Evolutionary conservation across 2,888 invertebrate genomes (phyloP), one percentile per base, ranked within the genome.

Genomic region (Aporophyla nigra): DNA sequence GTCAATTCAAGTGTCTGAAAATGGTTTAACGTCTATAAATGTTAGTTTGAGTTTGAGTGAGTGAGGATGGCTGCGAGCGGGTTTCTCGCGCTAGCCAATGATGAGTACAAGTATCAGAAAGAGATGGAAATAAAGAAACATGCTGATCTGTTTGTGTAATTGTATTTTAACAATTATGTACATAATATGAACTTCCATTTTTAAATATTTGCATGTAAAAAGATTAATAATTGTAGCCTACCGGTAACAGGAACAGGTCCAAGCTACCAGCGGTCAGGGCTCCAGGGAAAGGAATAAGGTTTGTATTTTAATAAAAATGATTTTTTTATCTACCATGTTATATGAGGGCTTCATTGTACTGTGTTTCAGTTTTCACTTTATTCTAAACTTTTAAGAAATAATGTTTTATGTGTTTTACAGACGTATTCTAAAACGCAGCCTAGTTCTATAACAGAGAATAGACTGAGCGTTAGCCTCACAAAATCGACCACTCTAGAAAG

Each of bases 371-470:
- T 56, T 33, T 40, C 16, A 63, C 46, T 67, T 69, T 10, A n/a
- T 58, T 67, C 56, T 40, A n/a, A 67, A 27, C 14, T 51, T 74
- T 43, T 27, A 77, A 19, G 27, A 46, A 53, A 49, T 46, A 56
- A 40, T 51, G 9, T 51, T 49, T 58, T 46, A 33, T 67, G n/a
- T 68, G 78, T 68, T 75, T 51, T 51, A n/a, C 43, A 27, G 19
- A n/a, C 27, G n/a, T 43, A 76, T 78, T 78, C 27, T 27, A 69
- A 78, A 78, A 68, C 51, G 51, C 51, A 10, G 59, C 56, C 56
- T 12, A 2, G n/a, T 46, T 27, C 46, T 5, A 46, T 51, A 33
- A 33, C 33, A 46, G 46, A 46, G 2, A 46, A 49, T 49, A 16
- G 16, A 49, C 49, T 43, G 43, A 43, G 43, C 43, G 9, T 43